Evolutionary conservation across 2,113 vertebrate genomes (phyloP), one percentile per base, ranked within the genome.

Genomic region (Rhynchopsitta pachyrhyncha): DNA sequence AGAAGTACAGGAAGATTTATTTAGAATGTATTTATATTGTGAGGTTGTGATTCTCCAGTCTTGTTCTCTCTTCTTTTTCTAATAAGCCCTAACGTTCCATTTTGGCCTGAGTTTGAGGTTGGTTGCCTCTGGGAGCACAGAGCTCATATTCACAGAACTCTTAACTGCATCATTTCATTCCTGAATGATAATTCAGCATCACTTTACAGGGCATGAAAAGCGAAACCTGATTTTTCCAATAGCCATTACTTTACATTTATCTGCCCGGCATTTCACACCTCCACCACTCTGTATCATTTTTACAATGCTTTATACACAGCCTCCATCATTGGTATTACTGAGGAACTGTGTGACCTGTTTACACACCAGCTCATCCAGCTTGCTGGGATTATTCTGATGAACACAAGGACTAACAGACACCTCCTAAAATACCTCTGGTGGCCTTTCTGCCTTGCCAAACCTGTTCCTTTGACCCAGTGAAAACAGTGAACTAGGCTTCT

Each of bases 61-160:
- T 91, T 89, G 16, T 75, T 91, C 77, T 88, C 70, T 82, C 60
- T 92, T 68, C 62, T 85, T 71, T 92, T 77, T 73, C 76, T 89
- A 86, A 94, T 50, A 94, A 89, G 84, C 23, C 69, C 52, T 60
- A 63, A 87, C 47, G 50, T 74, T 46, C 81, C 16, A 20, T 75
- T 89, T 63, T 41, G 18, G 47, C 47, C 81, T 35, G 39, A 31
- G 25, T 53, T 92, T 59, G 29, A 25, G 4, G 46, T 29, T 86
- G 69, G n/a, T 49, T 46, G 33, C 90, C 73, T 31, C 78, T 53
- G 90, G 77, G 84, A 92, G 46, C 64, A 70, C 77, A 68, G 49
- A 87, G 84, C 66, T 91, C 50, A 62, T 15, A 57, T n/a, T 52
- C 47, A 39, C 50, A 89, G 74, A 73, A 20, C 68, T 86, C 67